A percentile compares a stretch with the other conserved stretches of the same genome.
phyloP scores from a whole-genome alignment of 2,113 vertebrate species.

The Microcebus ravelobensis region DNA sequence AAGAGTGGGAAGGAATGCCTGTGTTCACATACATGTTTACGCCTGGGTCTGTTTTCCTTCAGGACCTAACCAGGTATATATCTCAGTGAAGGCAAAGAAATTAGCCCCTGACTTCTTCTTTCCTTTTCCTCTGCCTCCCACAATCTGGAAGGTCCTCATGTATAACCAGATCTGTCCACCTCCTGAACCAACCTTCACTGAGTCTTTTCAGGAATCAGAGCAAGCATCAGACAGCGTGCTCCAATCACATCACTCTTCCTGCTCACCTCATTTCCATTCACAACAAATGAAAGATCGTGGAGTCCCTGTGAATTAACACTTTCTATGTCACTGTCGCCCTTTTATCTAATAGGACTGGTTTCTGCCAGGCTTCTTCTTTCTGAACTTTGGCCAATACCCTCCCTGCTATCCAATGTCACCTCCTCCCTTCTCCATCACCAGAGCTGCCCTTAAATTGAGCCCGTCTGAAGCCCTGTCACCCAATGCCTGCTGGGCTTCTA shows the following conservation, averaged over 20 bases:
- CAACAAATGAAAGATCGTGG: not conserved
- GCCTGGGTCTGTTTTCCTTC: not conserved
- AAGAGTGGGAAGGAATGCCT: not conserved
- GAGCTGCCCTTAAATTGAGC: not conserved
- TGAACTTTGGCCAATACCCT: not conserved
- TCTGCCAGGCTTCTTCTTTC: not conserved
- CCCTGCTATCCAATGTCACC: not conserved
- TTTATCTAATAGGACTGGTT: not conserved
- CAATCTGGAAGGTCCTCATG: not conserved
- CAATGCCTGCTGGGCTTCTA: not conserved
- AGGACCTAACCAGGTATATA: not conserved
- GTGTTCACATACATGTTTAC: not conserved
- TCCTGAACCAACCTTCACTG: not conserved
- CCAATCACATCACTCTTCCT: not conserved
- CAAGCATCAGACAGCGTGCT: not conserved
- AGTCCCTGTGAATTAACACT: not conserved
- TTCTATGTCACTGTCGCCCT: no score
- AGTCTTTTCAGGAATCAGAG: not conserved
- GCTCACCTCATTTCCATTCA: not conserved
- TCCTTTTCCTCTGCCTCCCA: not conserved
- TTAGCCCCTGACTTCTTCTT: not conserved
- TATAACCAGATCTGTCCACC: not conserved
- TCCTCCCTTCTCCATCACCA: not conserved
- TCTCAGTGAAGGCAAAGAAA: not conserved
- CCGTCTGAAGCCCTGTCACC: not conserved